These are phyloP conservation scores for Drosophila serrata DNA, from an alignment of 1,140 invertebrate species.

Conservation along the genomic window DNA sequence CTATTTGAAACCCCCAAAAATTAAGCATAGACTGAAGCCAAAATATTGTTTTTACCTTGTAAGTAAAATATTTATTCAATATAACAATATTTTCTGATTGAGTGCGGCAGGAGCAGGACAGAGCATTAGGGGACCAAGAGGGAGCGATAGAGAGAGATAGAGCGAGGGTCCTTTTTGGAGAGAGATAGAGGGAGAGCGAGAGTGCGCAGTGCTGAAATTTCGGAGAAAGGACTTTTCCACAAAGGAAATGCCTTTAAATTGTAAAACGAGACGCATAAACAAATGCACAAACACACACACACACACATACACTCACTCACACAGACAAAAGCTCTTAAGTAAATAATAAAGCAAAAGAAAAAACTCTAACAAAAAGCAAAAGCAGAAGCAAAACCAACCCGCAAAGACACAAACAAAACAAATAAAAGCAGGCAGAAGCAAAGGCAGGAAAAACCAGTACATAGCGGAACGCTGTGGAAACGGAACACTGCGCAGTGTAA, in stretches of 20 bases:
- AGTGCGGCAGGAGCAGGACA: slow-evolving; percentile 20
- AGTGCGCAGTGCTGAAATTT: slow-evolving; percentile 47
- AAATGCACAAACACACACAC: slow-evolving; percentile 64
- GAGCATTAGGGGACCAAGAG: slow-evolving; percentile 12
- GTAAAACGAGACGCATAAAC: slow-evolving; percentile 83
- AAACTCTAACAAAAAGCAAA: slow-evolving; percentile 36
- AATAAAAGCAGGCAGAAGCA: slow-evolving; percentile 34
- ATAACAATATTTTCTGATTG: slow-evolving; percentile 66
- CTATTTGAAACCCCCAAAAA: slow-evolving; percentile 35
- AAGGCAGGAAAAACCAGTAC: slow-evolving; percentile 43
- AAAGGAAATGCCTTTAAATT: slow-evolving; percentile 82
- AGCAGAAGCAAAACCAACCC: slow-evolving; percentile 18
- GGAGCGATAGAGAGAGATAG: slow-evolving; percentile 4
- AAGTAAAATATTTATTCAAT: slow-evolving; percentile 84
- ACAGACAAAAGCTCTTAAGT: slow-evolving; percentile 67
- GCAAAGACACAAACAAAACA: slow-evolving; percentile 46
- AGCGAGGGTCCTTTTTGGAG: slow-evolving; percentile 9
- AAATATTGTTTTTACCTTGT: slow-evolving; percentile 83
- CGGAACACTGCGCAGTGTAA: slow-evolving; percentile 53
- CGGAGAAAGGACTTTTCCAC: slow-evolving; percentile 32
- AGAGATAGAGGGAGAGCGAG: slow-evolving; percentile 28
- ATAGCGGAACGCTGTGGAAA: slow-evolving; percentile 65
- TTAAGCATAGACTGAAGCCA: slow-evolving; percentile 76
- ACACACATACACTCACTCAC: slow-evolving; percentile 15
- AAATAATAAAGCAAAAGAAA: slow-evolving; percentile 68